phyloP scores from a whole-genome alignment of 2,888 invertebrate species.

The Amorpha juglandis region DNA sequence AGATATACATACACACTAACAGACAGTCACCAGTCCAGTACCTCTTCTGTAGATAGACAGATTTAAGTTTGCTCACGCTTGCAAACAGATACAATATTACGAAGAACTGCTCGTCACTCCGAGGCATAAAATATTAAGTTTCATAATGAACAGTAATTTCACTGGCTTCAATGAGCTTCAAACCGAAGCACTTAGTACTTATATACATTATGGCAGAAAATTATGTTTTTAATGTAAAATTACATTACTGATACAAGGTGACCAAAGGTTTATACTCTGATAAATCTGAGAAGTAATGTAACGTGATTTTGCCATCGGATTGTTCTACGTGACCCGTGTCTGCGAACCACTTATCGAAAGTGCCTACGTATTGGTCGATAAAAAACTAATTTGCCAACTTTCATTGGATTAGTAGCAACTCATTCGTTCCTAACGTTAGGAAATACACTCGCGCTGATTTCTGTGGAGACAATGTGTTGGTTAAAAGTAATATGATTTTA shows the following conservation, averaged over 20 bases:
- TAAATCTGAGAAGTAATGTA: constrained; percentile 16
- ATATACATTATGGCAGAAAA: too few relatives aligned
- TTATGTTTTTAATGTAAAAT: too few relatives aligned
- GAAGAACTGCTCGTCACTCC: too few relatives aligned
- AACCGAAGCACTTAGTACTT: too few relatives aligned
- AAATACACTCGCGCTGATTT: constrained; percentile 10
- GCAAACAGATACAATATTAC: too few relatives aligned
- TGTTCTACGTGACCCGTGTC: constrained; percentile 56
- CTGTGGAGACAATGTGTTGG: neutral
- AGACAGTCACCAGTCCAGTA: too few relatives aligned
- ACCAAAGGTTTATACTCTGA: neutral
- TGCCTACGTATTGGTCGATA: constrained; percentile 53
- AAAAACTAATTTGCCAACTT: constrained; percentile 56
- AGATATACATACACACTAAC: too few relatives aligned
- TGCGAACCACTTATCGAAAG: constrained; percentile 33
- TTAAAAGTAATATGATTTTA: neutral
- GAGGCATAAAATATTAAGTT: too few relatives aligned
- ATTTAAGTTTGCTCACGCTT: too few relatives aligned
- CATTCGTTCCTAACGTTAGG: constrained; percentile 17
- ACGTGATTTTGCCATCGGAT: constrained; percentile 24
- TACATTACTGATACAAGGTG: neutral
- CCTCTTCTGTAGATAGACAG: too few relatives aligned
- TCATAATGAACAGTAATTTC: too few relatives aligned
- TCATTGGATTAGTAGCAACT: constrained; percentile 52
- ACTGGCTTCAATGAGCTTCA: too few relatives aligned